Evolutionary conservation across 2,113 vertebrate species (phyloP).

Genomic region (Mastomys coucha): DNA sequence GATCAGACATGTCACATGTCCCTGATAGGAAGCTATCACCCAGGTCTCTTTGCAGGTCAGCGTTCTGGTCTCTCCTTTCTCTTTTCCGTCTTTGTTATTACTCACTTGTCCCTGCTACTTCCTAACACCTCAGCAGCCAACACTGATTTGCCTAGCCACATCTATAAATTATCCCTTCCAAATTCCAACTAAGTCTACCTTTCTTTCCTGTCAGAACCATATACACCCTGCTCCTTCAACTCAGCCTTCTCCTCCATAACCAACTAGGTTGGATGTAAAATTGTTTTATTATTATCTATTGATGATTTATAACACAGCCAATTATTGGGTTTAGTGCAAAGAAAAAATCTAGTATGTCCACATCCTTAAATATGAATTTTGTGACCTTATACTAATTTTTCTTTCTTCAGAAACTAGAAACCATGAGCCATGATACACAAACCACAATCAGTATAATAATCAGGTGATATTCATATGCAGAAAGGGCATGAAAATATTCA

Average conservation of each 20-base stretch:
- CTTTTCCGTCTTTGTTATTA: neutral
- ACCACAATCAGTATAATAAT: neutral
- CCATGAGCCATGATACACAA: neutral
- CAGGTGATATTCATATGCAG: neutral
- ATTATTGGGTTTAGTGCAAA: neutral
- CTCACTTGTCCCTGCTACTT: neutral
- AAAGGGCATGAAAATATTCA: neutral
- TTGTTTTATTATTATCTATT: neutral
- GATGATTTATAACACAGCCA: neutral
- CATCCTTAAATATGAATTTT: neutral
- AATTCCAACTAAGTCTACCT: neutral
- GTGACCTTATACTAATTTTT: neutral
- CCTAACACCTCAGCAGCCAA: neutral
- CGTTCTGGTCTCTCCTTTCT: neutral
- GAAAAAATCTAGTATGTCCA: neutral
- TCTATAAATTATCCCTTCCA: neutral
- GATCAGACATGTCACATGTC: neutral
- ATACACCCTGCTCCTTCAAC: neutral
- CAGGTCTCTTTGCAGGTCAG: too few species aligned
- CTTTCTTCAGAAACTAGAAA: neutral
- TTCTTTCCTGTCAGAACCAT: neutral
- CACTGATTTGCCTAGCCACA: neutral
- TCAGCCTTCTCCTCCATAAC: neutral
- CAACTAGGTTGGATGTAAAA: neutral
- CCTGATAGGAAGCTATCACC: neutral